A percentile compares a stretch with the other conserved stretches of the same genome.
Conservation (phyloP, 1,140 invertebrate species). For the Caenorhabditis brenneri region DNA sequence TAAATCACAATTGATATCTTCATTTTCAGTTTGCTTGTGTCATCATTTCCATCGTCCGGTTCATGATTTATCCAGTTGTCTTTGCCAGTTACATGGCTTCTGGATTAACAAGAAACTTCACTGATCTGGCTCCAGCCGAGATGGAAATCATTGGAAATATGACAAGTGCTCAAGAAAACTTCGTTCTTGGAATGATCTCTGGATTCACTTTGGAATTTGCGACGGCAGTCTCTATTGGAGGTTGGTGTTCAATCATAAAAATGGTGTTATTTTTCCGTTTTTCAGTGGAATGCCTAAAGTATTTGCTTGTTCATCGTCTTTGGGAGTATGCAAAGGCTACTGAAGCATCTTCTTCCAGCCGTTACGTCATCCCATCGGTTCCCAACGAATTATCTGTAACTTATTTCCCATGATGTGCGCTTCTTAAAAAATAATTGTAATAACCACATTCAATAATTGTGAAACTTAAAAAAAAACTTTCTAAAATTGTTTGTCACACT, state of each 20-base stretch:
- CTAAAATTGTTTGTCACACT: too few species aligned
- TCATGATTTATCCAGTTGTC: background rate
- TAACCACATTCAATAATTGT: too few species aligned
- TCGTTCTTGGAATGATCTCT: slow-evolving; percentile 8
- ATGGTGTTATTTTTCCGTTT: background rate
- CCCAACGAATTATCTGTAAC: too few species aligned
- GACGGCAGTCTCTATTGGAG: slow-evolving; percentile 3
- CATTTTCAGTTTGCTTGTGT: slow-evolving; percentile 15
- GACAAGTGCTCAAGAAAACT: background rate
- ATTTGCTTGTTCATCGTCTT: slow-evolving; percentile 5
- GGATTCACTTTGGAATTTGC: slow-evolving; percentile 6
- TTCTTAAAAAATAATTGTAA: too few species aligned
- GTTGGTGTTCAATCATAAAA: background rate
- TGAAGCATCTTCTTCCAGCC: background rate
- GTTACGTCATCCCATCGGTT: slow-evolving; percentile 33
- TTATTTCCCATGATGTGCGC: too few species aligned
- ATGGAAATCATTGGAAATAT: background rate
- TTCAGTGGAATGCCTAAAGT: slow-evolving; percentile 7
- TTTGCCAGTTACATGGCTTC: slow-evolving; percentile 21
- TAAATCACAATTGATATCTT: too few species aligned
- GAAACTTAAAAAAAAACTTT: too few species aligned
- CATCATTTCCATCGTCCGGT: background rate
- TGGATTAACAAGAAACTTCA: background rate
- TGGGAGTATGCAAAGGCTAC: slow-evolving; percentile 16
- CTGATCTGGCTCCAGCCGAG: background rate